Percentiles rank a stretch among this genome's conserved stretches.
Evolutionary conservation across 2,113 vertebrate species (phyloP).

Genomic region (Sinocyclocheilus anophthalmus): DNA sequence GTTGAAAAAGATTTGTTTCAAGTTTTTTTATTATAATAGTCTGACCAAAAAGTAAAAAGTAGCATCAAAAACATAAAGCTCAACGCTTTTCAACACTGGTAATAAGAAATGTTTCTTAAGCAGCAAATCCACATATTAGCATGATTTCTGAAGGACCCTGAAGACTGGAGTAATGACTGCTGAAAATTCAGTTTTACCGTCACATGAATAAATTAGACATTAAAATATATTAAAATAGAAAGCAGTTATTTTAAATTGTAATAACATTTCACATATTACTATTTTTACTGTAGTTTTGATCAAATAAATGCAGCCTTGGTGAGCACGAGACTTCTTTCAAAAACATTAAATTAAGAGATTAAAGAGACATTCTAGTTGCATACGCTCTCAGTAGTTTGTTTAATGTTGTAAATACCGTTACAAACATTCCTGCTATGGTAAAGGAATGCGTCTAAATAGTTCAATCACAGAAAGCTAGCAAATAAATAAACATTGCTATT

Average conservation of each 20-base stretch:
- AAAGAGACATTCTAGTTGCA: constrained; percentile 37
- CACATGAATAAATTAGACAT: not conserved
- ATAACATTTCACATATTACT: not conserved
- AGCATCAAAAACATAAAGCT: no score
- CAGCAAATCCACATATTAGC: not conserved
- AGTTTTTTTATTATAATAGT: no score
- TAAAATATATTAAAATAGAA: not conserved
- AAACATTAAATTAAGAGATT: not conserved
- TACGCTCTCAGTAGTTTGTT: constrained; percentile 74
- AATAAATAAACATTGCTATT: constrained; percentile 75
- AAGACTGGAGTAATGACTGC: not conserved
- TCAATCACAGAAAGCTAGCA: constrained; percentile 81
- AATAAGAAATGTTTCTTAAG: not conserved
- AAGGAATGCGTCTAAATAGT: constrained; percentile 82
- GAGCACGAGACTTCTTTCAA: not conserved
- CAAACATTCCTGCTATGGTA: constrained; percentile 86
- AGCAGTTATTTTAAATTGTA: not conserved
- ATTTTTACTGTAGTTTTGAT: not conserved
- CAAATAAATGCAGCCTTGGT: not conserved
- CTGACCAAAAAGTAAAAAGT: no score
- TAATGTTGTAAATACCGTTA: constrained; percentile 88
- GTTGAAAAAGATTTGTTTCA: no score
- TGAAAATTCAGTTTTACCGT: not conserved
- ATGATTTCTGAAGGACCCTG: not conserved
- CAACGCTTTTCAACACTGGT: not conserved